Evolutionary conservation across 2,113 vertebrate species (phyloP), one percentile per base, ranked within the genome.

Genomic region (Cyprinus carpio): DNA sequence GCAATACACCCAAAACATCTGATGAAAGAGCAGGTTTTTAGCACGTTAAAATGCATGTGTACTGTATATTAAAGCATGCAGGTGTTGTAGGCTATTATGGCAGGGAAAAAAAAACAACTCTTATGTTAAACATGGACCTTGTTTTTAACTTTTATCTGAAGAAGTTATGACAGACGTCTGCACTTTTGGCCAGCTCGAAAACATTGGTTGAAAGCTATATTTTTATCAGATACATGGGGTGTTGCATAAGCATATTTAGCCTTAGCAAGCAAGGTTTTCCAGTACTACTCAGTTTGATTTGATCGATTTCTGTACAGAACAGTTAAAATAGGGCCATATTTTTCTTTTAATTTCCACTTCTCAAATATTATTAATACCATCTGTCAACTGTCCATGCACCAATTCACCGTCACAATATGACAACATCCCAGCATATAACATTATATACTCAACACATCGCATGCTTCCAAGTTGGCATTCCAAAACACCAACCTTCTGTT

Each of bases 51-150:
- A 87, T 82, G 86, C 25, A 25, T 88, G 76, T 72, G 83, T 69
- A 76, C 87, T 93, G 92, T 92, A 88, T 89, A 92, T 90, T 92
- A 92, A 93, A 58, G 92, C 93, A 94, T 94, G 93, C 94, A 93
- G 87, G 92, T 91, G 92, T 90, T 90, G 91, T 87, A 90, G 43
- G 90, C 85, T 79, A 84, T 91, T 88, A 89, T 91, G 88, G 54
- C 86, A 46, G 9, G 40, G 3, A 46, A 87, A 86, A 87, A 86
- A 64, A 31, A 81, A 74, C 15, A 85, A 4, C 74, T 62, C 72
- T 82, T 29, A 18, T 75, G 83, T 83, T 89, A 82, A 60, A 64
- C 84, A 81, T 87, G 75, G 89, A 90, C 65, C 84, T 64, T 54
- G 12, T 85, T 54, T 71, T 76, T 82, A 60, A 54, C 64, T 65